Conservation (phyloP, 2,888 invertebrate genomes). For the Oscheius onirici region DNA sequence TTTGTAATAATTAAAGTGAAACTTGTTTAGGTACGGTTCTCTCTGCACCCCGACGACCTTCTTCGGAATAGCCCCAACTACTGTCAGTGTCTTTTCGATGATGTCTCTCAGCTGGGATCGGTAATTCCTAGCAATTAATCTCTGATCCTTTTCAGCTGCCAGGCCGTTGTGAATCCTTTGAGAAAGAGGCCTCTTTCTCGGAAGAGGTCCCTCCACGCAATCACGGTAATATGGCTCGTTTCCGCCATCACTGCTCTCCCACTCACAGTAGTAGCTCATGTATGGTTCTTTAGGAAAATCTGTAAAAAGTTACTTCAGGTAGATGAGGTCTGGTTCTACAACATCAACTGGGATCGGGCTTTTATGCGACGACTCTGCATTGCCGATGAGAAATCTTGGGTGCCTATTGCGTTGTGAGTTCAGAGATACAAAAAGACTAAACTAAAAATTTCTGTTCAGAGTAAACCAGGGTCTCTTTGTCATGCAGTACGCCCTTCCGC, state of each 20-base stretch:
- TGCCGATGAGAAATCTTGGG: not conserved
- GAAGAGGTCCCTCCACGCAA: constrained; percentile 46
- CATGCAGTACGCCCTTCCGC: constrained; percentile 63
- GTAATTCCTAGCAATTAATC: constrained; percentile 21
- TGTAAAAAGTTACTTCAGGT: constrained; percentile 6
- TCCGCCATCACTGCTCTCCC: constrained; percentile 62
- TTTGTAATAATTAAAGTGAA: not conserved
- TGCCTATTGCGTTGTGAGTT: constrained; percentile 6
- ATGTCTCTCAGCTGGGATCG: constrained; percentile 64
- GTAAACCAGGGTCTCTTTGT: constrained; percentile 59
- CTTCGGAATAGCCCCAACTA: constrained; percentile 65
- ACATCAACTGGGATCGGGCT: constrained; percentile 23
- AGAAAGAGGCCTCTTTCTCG: constrained; percentile 55
- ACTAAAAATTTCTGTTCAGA: constrained; percentile 36
- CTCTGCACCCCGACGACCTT: constrained; percentile 63
- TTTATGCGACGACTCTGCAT: constrained; percentile 15
- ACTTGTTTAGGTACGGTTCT: constrained; percentile 47
- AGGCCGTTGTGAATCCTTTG: constrained; percentile 62
- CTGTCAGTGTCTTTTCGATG: constrained; percentile 64
- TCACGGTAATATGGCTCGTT: constrained; percentile 58
- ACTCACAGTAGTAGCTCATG: constrained; percentile 46
- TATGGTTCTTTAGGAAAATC: not conserved
- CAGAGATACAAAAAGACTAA: not conserved
- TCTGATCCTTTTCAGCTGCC: constrained; percentile 43
- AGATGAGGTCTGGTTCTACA: constrained; percentile 30